Evolutionary conservation across 1,140 invertebrate genomes (phyloP).

Genomic region (Teleopsis dalmanni): DNA sequence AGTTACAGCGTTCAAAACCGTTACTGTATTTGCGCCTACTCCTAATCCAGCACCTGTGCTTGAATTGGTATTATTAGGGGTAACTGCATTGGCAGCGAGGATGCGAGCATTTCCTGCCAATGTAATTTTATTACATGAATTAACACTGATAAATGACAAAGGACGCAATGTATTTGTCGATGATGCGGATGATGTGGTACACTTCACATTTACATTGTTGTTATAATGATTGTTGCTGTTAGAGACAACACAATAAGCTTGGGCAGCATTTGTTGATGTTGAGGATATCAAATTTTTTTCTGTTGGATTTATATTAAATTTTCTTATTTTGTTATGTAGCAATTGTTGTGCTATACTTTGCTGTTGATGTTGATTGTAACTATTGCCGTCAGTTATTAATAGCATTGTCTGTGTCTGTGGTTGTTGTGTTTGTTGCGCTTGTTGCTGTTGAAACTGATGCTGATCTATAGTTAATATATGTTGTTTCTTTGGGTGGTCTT

Average conservation of each 20-base stretch:
- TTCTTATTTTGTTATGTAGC: slow-evolving; percentile 8
- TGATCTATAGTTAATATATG: not conserved
- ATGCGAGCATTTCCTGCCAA: slow-evolving; percentile 37
- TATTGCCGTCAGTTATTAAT: slow-evolving; percentile 32
- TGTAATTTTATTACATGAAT: slow-evolving; percentile 36
- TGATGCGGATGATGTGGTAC: not conserved
- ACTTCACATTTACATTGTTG: no score
- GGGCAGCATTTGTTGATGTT: no score
- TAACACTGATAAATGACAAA: slow-evolving; percentile 36
- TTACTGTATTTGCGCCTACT: not conserved
- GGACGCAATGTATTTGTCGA: slow-evolving; percentile 20
- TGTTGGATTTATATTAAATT: not conserved
- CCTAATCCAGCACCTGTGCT: slow-evolving; percentile 1
- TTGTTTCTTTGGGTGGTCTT: not conserved
- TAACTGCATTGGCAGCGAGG: slow-evolving; percentile 20
- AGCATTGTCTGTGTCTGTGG: slow-evolving; percentile 27
- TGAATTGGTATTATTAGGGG: slow-evolving; percentile 9
- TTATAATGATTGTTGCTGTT: no score
- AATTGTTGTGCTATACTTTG: slow-evolving; percentile 15
- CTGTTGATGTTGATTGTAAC: slow-evolving; percentile 33
- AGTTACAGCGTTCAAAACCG: no score
- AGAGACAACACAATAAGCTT: no score
- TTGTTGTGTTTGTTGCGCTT: slow-evolving; percentile 14
- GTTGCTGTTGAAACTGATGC: slow-evolving; percentile 8
- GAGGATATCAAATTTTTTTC: no score